A percentile compares a stretch with the other conserved stretches of the same genome.
These are phyloP conservation scores for Atta texana DNA, from an alignment of 1,140 invertebrate genomes.

Conservation along the genomic window DNA sequence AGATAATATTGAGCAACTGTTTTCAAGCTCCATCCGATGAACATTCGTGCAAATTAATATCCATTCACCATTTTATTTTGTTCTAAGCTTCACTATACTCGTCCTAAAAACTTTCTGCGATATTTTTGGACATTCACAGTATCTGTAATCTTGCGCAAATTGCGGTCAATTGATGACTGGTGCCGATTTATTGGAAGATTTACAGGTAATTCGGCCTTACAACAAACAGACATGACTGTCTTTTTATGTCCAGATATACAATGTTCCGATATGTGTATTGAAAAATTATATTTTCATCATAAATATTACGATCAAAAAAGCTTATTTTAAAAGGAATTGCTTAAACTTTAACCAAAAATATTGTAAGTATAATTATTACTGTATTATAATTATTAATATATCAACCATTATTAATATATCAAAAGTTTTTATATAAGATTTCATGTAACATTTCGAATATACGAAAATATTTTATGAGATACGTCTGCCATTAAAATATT, in stretches of 20 bases:
- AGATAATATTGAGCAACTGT: background rate
- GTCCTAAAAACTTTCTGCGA: background rate
- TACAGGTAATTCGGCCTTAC: background rate
- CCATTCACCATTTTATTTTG: conserved; percentile 13
- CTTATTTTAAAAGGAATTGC: background rate
- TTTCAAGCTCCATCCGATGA: background rate
- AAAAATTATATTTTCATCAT: background rate
- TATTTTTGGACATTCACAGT: background rate
- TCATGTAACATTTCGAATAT: background rate
- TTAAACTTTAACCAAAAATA: background rate
- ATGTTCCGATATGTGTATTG: background rate
- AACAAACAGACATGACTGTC: background rate
- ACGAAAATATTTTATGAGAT: background rate
- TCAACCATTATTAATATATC: too few relatives aligned
- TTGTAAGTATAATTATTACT: background rate
- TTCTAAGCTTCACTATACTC: background rate
- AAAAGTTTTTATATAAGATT: too few relatives aligned
- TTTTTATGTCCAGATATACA: background rate
- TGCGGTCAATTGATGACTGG: background rate
- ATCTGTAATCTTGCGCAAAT: background rate
- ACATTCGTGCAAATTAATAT: background rate
- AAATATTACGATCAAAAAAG: background rate
- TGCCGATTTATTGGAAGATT: background rate
- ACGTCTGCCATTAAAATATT: background rate
- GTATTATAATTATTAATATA: too few relatives aligned